Evolutionary conservation across 92 coral and sea anemone species (phyloP), one percentile per base, ranked within the genome.

Genomic region (Heteractis magnifica): DNA sequence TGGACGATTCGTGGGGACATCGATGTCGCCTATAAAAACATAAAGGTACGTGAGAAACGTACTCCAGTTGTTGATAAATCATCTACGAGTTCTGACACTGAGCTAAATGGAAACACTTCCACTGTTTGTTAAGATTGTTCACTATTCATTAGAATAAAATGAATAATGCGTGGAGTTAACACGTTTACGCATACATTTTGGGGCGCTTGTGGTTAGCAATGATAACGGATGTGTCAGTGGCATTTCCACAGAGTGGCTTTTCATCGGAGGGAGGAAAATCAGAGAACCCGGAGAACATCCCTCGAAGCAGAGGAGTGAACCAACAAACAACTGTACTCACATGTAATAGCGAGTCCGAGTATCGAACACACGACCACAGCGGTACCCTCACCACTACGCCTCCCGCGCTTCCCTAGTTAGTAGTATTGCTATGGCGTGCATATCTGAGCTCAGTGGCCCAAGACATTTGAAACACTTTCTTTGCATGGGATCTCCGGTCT

Each of bases 1-100:
- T 89, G 19, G 95, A 79, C 48, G 89, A 83, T 19, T 84, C 94
- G 74, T 96, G 99, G 0, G 99, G 98, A 75, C 99, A 96, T 49
- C 99, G 99, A 64, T 96, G 99, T 44, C 99, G 97, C 72, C 99
- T 96, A 82, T 2, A 41, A 13, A 58, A 76, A 52, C 48, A n/a
- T 48, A 76, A 55, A 83, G 60, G 48, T 21, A 81, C 51, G 60
- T 70, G 50, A 71, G 84, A 49, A 15, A 4, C 1, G 3, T 12
- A 7, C 26, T 12, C 5, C 70, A 4, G 20, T 20, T 62, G 70
- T 62, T 62, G 8, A 62, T 62, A 62, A 62, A 62, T 62, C 73
- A 68, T 26, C 73, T 68, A 10, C 49, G 73, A 68, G 48, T 26
- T 68, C 49, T 23, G 49, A 20, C 73, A 23, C 44, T 34, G 49